Percentiles rank a stretch among this genome's conserved stretches.
phyloP scores from a whole-genome alignment of 2,113 vertebrate species.

The Seriola quinqueradiata region DNA sequence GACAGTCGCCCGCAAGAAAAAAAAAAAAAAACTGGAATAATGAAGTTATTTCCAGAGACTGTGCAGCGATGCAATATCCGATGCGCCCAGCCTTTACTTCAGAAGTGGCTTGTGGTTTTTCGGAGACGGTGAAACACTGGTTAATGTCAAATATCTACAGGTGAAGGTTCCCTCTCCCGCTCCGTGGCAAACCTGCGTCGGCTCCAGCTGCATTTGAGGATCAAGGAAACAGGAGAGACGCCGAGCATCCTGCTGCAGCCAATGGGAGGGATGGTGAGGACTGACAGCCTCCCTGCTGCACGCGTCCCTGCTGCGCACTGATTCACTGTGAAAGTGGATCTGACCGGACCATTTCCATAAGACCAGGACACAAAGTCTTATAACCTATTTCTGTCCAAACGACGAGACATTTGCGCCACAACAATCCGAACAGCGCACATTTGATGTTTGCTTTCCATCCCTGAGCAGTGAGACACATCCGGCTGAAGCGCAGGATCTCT shows the following conservation, averaged over 20 bases:
- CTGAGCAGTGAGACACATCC: neutral
- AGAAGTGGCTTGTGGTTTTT: slow-evolving; percentile 1
- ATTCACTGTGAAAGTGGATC: slow-evolving; percentile 54
- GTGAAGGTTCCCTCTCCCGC: slow-evolving; percentile 60
- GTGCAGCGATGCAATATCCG: slow-evolving; percentile 40
- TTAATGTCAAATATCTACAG: slow-evolving; percentile 68
- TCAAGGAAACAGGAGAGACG: slow-evolving; percentile 46
- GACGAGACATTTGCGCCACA: neutral
- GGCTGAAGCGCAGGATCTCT: neutral
- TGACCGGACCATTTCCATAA: slow-evolving; percentile 24
- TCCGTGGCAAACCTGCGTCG: slow-evolving; percentile 49
- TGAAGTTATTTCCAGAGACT: slow-evolving; percentile 68
- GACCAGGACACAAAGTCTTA: neutral
- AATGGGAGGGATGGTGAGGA: slow-evolving; percentile 64
- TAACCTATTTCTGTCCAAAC: slow-evolving; percentile 1
- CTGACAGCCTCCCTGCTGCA: slow-evolving; percentile 62
- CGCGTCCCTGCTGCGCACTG: slow-evolving; percentile 61
- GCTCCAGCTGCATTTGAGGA: slow-evolving; percentile 61
- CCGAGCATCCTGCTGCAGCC: slow-evolving; percentile 71
- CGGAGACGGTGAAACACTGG: neutral
- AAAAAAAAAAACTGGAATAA: slow-evolving; percentile 8
- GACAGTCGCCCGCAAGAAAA: slow-evolving; percentile 49
- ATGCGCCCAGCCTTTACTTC: slow-evolving; percentile 13
- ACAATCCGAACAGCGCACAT: neutral
- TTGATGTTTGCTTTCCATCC: neutral